Evolutionary conservation across 2,888 invertebrate species (phyloP).

Genomic region (Sesia bembeciformis): DNA sequence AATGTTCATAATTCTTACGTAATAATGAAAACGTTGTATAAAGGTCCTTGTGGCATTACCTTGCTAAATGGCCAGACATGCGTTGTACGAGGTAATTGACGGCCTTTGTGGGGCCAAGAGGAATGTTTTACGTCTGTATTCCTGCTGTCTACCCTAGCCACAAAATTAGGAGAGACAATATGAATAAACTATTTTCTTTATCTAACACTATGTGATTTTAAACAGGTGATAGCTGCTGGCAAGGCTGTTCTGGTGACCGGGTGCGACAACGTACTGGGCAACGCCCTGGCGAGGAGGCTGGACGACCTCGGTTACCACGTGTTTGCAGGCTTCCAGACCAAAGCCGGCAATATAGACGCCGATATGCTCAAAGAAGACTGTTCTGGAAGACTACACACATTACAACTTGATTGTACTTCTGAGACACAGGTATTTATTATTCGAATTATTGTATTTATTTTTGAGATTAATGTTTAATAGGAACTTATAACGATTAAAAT

Average conservation of each 20-base stretch:
- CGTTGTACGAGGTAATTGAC: too few relatives aligned
- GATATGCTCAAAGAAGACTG: conserved; percentile 85
- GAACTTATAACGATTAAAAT: too few relatives aligned
- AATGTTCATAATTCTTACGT: too few relatives aligned
- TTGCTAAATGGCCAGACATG: too few relatives aligned
- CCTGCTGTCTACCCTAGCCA: neutral
- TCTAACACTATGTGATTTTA: neutral
- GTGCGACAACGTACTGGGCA: conserved; percentile 85
- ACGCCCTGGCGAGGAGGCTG: conserved; percentile 83
- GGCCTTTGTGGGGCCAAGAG: too few relatives aligned
- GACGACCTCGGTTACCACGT: conserved; percentile 90
- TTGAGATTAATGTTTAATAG: too few relatives aligned
- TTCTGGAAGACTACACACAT: conserved; percentile 81
- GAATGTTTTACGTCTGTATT: too few relatives aligned
- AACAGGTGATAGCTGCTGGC: conserved; percentile 85
- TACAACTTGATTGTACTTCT: conserved; percentile 87
- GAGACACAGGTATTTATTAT: conserved; percentile 75
- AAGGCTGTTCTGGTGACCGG: conserved; percentile 90
- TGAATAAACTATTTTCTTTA: neutral
- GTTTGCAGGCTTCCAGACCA: conserved; percentile 87
- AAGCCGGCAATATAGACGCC: conserved; percentile 79
- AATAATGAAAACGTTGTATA: too few relatives aligned
- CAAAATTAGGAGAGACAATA: neutral
- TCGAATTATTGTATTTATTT: too few relatives aligned
- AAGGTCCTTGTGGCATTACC: too few relatives aligned